Base-by-base conservation (phyloP, 1,140 invertebrate species). In the Schlechtendalia chinensis region DNA sequence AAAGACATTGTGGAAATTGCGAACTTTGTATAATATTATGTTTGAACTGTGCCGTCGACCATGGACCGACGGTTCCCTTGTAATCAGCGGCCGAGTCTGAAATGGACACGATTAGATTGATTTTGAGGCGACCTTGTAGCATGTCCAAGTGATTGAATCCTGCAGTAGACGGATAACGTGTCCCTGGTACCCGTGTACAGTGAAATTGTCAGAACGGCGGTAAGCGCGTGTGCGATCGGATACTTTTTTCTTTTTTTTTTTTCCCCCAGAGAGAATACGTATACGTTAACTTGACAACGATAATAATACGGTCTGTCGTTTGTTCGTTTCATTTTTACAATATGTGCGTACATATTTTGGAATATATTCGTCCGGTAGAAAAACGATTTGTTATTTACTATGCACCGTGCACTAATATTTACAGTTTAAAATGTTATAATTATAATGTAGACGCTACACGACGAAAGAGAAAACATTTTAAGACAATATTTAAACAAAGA, bases 101-200 rank as follows among this genome's bases (percentile, higher is more conserved):
- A 47, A 47, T 47, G 39, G 54, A 59, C 50, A 32, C 14, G 32
- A 75, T 59, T 75, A 75, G 54, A 75, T 75, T 75, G 32, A 75
- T 39, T 75, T 58, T 24, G 5, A 75, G 32, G 11, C 39, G n/a
- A 59, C 32, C 72, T 54, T 59, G 72, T 72, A 75, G 14, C 27
- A 75, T 75, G 32, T 19, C 11, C 53, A 22, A 45, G 22, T 59
- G 54, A 75, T 75, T 59, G 54, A 75, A 75, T 59, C 4, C 29
- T 14, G 5, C n/a, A n/a, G n/a, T 75, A 59, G 54, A 59, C n/a
- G 59, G 29, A n/a, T n/a, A 59, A 56, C n/a, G 58, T 22, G 29
- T 69, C 27, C 16, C n/a, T n/a, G n/a, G n/a, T 54, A 63, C 32
- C 8, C 12, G 10, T 61, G 11, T 53, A 11, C 14, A 39, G n/a